Base-by-base conservation (phyloP, 1,140 invertebrate genomes). In the Drosophila tropicalis region DNA sequence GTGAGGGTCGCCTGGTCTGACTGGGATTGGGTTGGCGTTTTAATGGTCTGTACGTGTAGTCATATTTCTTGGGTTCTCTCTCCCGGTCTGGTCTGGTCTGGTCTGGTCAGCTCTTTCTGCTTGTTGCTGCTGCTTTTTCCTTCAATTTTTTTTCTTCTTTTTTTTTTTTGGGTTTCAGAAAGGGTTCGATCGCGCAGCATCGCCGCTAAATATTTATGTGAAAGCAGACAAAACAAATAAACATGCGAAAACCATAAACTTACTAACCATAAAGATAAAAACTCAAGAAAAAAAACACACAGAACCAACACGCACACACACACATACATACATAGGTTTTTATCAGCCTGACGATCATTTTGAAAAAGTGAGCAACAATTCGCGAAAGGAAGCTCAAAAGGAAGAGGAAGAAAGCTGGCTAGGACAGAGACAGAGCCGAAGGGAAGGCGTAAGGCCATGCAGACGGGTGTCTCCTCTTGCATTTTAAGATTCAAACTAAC, bases 31-130 rank as follows among this genome's bases (percentile, higher is more conserved):
- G 80, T 84, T 89, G 84, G 76, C 84, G 80, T 90, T 87, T 87
- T 87, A 87, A 87, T 87, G 84, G 84, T 79, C 80, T 81, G 81
- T 90, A 90, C 84, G 84, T 87, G 84, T 90, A 87, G 85, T 84
- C 84, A 87, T 87, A 87, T 87, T 87, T 86, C 83, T 86, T 85
- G 65, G 62, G 62, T 68, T 66, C 72, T 76, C 57, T 64, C 67
- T 74, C 86, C 61, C 60, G 34, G 34, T 36, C 72, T 17, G 56
- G 61, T 40, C 55, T 73, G 77, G 68, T 67, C 62, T 51, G 60
- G 56, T 71, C 44, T 17, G 56, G 61, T 54, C 55, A 13, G 10
- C 29, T 47, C 15, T 41, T 32, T 25, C 40, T 17, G 29, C 29
- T 29, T 58, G 32, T 63, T 22, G 29, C 25, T 62, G 5, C 9